Base-by-base conservation (phyloP, 2,113 vertebrate genomes). In the Nothobranchius kuhntae region DNA sequence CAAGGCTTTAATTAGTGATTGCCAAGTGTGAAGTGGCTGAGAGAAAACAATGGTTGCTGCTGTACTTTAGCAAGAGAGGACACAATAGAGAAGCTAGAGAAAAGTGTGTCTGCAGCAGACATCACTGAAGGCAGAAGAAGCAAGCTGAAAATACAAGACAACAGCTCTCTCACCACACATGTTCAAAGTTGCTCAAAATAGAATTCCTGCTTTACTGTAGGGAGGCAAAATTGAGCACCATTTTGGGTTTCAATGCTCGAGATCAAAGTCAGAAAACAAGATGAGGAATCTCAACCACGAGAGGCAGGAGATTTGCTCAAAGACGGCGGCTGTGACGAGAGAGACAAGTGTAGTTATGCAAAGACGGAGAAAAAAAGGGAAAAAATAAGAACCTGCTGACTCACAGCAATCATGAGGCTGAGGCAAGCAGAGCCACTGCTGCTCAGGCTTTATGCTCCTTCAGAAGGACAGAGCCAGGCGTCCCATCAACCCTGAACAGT, bases 331-430 rank as follows among this genome's bases (percentile, higher is more conserved):
- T 26, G 66, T 12, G 8, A 24, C 15, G 54, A 51, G 67, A 62
- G 64, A 77, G 52, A 67, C 4, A 3, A 78, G 71, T 30, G 53
- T 30, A 46, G 68, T 66, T 79, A 80, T 81, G 80, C 62, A 85
- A 82, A 80, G 69, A 57, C 47, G 35, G 52, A 55, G 40, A 6
- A 17, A 55, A 42, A n/a, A 11, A 24, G 45, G 47, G 4, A 15
- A 17, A 6, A 15, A 56, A 64, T 26, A 30, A 65, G 50, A 86
- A 87, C 67, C 63, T 91, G 92, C 91, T 93, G 92, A 92, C 83
- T 92, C 91, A 93, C 71, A 84, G 78, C 66, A 81, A 85, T 84
- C 77, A 83, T 83, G 52, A 61, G 68, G 76, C 65, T 56, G 61
- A 67, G 77, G 66, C 52, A 12, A n/a, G 60, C 78, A 54, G 72